phyloP scores from a whole-genome alignment of 2,113 vertebrate species.

The Ginglymostoma cirratum region DNA sequence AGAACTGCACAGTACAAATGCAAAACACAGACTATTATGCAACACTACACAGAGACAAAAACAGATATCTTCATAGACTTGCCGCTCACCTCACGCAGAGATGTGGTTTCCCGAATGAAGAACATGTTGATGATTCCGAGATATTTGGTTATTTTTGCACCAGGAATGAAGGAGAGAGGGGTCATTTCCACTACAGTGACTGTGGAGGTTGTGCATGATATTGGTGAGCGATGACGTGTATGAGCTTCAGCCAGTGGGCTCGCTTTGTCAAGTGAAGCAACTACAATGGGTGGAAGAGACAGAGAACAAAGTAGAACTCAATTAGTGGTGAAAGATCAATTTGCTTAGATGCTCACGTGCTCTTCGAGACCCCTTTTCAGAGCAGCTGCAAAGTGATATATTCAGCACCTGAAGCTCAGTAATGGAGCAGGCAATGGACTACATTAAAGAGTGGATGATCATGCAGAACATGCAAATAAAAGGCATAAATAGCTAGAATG shows the following conservation, averaged over 20 bases:
- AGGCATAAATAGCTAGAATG: conserved; percentile 55
- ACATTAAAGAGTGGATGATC: conserved; percentile 58
- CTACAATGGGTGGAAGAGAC: conserved; percentile 51
- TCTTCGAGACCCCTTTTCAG: conserved; percentile 53
- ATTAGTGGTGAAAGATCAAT: not conserved
- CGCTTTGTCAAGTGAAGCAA: conserved; percentile 77
- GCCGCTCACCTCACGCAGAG: conserved; percentile 80
- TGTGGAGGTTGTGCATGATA: conserved; percentile 61
- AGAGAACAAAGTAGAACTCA: conserved; percentile 41
- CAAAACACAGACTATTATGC: not conserved
- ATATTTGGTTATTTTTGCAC: conserved; percentile 88
- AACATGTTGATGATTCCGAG: conserved; percentile 99
- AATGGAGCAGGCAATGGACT: conserved; percentile 47
- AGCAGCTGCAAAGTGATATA: conserved; percentile 59
- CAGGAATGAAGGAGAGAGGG: conserved; percentile 88
- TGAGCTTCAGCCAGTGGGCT: conserved; percentile 79
- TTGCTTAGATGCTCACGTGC: conserved; percentile 43
- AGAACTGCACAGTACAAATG: not conserved
- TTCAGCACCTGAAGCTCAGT: conserved; percentile 74
- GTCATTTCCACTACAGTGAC: conserved; percentile 95
- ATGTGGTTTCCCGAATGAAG: conserved; percentile 95
- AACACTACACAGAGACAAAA: not conserved
- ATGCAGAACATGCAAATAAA: conserved; percentile 67
- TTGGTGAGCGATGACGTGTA: conserved; percentile 66
- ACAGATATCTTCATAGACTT: not conserved